These are phyloP conservation scores for Stigmatopora argus DNA, from an alignment of 2,113 vertebrate species.

Conservation along the genomic window DNA sequence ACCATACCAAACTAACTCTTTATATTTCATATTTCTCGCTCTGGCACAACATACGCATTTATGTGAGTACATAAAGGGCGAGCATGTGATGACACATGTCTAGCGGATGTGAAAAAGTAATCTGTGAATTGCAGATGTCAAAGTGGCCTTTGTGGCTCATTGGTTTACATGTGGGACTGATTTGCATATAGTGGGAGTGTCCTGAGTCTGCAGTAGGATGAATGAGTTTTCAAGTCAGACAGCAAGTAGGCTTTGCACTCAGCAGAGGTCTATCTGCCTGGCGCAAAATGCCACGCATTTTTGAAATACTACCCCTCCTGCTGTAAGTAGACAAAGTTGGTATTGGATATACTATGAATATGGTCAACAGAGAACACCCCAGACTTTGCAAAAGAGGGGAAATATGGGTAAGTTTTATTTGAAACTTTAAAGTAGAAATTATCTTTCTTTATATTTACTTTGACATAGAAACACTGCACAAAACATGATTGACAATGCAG, in stretches of 20 bases:
- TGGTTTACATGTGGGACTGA: conserved; percentile 45
- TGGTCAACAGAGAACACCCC: conserved; percentile 59
- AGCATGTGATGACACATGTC: conserved; percentile 17
- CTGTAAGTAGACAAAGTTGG: conserved; percentile 50
- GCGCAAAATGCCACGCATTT: conserved; percentile 57
- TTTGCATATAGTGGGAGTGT: conserved; percentile 70
- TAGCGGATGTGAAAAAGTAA: conserved; percentile 21
- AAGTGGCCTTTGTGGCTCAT: conserved; percentile 37
- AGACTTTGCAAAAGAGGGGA: conserved; percentile 57
- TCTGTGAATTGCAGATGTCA: conserved; percentile 31
- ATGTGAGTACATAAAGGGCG: conserved; percentile 23
- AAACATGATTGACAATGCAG: neutral
- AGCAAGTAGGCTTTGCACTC: conserved; percentile 53
- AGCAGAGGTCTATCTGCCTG: conserved; percentile 58
- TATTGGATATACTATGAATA: conserved; percentile 58
- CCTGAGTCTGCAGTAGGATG: conserved; percentile 55
- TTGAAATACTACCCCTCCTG: conserved; percentile 31
- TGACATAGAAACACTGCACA: neutral
- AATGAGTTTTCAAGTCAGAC: conserved; percentile 68
- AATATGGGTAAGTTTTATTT: conserved; percentile 67
- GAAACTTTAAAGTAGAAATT: conserved; percentile 1
- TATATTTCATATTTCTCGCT: conserved; percentile 23
- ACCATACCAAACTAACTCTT: conserved; percentile 5
- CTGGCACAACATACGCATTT: conserved; percentile 24
- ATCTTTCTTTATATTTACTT: neutral